Base-by-base conservation (phyloP, 1,140 invertebrate species). In the Triops longicaudatus region DNA sequence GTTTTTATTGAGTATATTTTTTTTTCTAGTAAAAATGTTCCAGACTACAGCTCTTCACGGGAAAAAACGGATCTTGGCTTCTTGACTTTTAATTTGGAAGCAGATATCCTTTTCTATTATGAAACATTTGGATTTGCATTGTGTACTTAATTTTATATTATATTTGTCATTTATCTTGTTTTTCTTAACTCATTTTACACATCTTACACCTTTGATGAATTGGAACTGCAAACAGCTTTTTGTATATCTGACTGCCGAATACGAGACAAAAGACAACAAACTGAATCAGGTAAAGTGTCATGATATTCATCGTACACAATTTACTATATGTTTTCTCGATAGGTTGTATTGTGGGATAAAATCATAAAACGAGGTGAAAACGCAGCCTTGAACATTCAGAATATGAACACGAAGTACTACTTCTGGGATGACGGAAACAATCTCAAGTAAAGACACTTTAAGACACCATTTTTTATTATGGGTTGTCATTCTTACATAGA, bases 171-270 rank as follows among this genome's bases (percentile, higher is more conserved):
- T n/a, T 44, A n/a, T 28, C 75, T 78, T 74, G 17, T 44, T 31
- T 31, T 82, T 78, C 80, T 83, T 84, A 81, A 82, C 79, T 42
- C 71, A 76, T 71, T 81, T 81, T 80, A 75, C 81, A 85, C 87
- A 93, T 90, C 87, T 99, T 28, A 91, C 91, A 71, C 88, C 90
- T 79, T 86, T 99, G 17, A 99, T 99, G 85, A 99, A 99, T 83
- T 99, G 98, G 98, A 99, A 99, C 88, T 97, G 98, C 0, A 99
- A 99, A 82, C 95, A 99, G 84, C 85, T 99, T 78, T 99, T 99
- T 84, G 83, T 99, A 5, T 99, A 97, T 84, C 85, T 99, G 7
- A 97, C 95, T 74, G 98, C 98, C 22, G 96, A 99, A 86, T 99
- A 99, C 86, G 85, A 90, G 80, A 98, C 97, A 28, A 83, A 88